Evolutionary conservation across 2,113 vertebrate genomes (phyloP), one percentile per base, ranked within the genome.

Genomic region (Podiceps cristatus): DNA sequence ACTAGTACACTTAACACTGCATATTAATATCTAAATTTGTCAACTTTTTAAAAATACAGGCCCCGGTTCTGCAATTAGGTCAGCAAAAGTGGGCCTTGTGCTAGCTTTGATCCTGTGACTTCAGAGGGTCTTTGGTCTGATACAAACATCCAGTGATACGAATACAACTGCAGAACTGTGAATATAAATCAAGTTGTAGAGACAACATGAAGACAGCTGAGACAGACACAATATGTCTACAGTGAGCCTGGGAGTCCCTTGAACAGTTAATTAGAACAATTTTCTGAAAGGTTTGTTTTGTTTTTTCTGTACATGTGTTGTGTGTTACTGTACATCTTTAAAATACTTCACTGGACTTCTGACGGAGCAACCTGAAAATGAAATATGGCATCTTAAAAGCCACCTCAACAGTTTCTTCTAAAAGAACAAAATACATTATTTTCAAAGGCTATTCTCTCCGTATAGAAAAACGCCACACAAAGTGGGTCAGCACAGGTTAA

Each of bases 11-110:
- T 37, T 42, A 67, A 49, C 53, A 53, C 44, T 9, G 19, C 37
- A 78, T 42, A 83, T 52, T 45, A 91, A 83, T 72, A 95, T 20
- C 52, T 31, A 84, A 59, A 86, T 90, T 73, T 58, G 50, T 89
- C 33, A 89, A 72, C 77, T 95, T 95, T 55, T 82, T 27, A 81
- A 88, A 94, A 97, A 94, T 31, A 13, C 78, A 83, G 93, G 81
- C n/a, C 42, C n/a, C 37, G 52, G 90, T 52, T 91, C 77, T 83
- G 45, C 89, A 96, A 95, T 37, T 96, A 91, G 94, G 94, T 94
- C 93, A 93, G 90, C 42, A 85, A 42, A 94, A 82, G 77, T 17
- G 44, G 89, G 93, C 62, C 89, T 79, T 44, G 56, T 10, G 59
- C 79, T 92, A 74, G 74, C 92, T 91, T 1, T 16, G 53, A 87